A percentile compares a stretch with the other conserved stretches of the same genome.
These are phyloP conservation scores for Catostylus mosaicus DNA, from an alignment of 30 jellyfish, hydroid and myxozoan genomes.

Conservation along the genomic window DNA sequence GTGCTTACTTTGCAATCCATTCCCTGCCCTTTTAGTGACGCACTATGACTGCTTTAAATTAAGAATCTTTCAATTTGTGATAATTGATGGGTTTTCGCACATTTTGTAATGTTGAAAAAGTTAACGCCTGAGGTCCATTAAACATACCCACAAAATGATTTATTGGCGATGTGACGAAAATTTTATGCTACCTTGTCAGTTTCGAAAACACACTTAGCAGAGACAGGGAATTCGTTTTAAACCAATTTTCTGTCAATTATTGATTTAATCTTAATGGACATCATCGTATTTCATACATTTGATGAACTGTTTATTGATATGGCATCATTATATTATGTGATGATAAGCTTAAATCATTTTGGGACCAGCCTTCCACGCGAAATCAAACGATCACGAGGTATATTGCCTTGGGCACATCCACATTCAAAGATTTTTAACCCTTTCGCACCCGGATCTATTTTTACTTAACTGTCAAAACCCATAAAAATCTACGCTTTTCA, in stretches of 20 bases:
- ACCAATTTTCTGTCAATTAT: not conserved
- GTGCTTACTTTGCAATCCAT: too few species aligned
- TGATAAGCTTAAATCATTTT: not conserved
- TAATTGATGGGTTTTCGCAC: too few species aligned
- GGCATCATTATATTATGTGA: not conserved
- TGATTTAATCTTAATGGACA: not conserved
- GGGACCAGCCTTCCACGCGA: constrained; percentile 1
- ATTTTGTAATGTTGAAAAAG: too few species aligned
- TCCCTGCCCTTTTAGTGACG: too few species aligned
- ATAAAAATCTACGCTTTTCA: too few species aligned
- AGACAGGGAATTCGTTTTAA: not conserved
- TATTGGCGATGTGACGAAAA: not conserved
- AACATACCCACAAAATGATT: not conserved
- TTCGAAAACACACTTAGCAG: not conserved
- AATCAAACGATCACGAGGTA: not conserved
- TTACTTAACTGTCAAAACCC: too few species aligned
- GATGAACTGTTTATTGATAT: not conserved
- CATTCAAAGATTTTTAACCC: too few species aligned
- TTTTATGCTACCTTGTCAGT: not conserved
- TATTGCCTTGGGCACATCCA: too few species aligned
- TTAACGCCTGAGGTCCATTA: too few species aligned
- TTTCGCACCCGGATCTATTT: too few species aligned
- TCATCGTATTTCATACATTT: not conserved
- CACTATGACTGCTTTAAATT: too few species aligned
- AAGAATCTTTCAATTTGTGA: too few species aligned